Evolutionary conservation across 2,888 invertebrate genomes (phyloP).

Genomic region (Drosophila flavopinicola): DNA sequence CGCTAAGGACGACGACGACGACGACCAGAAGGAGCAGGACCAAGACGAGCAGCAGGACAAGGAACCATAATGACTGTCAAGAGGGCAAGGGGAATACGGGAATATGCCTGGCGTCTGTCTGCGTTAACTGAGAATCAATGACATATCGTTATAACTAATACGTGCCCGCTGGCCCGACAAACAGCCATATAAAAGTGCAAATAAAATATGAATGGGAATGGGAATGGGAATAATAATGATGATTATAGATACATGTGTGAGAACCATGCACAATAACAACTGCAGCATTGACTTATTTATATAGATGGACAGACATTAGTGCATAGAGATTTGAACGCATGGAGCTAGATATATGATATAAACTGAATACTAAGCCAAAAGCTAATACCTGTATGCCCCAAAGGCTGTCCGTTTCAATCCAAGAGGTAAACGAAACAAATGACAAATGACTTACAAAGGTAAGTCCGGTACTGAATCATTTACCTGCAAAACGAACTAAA

Average conservation of each 20-base stretch:
- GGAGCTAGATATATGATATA: no score
- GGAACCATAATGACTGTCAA: constrained; percentile 62
- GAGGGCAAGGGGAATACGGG: constrained; percentile 59
- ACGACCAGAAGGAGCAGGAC: constrained; percentile 15
- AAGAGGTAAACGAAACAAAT: no score
- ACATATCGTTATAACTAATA: constrained; percentile 75
- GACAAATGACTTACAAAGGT: no score
- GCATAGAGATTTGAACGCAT: not conserved
- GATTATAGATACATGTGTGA: constrained; percentile 43
- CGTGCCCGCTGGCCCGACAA: constrained; percentile 63
- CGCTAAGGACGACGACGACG: constrained; percentile 15
- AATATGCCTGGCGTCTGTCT: constrained; percentile 21
- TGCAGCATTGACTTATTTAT: constrained; percentile 34
- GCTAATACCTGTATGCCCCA: no score
- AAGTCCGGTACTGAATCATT: no score
- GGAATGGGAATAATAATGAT: constrained; percentile 57
- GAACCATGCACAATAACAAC: constrained; percentile 27
- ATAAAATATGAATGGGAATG: constrained; percentile 55
- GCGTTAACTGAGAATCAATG: constrained; percentile 76
- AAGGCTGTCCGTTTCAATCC: no score
- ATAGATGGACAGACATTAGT: not conserved
- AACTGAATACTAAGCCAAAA: no score
- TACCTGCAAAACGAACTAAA: no score
- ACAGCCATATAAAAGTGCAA: constrained; percentile 58
- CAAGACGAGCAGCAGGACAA: constrained; percentile 18